Conservation (phyloP, 92 coral and sea anemone genomes). For the Porites divaricata region DNA sequence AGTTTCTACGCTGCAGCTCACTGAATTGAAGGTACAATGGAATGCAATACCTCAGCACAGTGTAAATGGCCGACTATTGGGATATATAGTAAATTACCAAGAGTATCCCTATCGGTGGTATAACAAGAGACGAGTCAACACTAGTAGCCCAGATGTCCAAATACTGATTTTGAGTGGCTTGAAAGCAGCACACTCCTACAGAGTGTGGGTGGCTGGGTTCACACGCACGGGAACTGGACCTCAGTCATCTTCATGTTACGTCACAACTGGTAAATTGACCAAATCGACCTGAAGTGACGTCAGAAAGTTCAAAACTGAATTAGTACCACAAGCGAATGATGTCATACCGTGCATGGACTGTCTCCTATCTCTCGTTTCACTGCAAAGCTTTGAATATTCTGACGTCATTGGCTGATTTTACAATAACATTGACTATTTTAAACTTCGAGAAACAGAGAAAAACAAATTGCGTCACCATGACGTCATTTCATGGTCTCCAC, state of each 20-base stretch:
- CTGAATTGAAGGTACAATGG: slow-evolving; percentile 23
- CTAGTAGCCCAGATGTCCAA: not conserved
- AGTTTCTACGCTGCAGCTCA: not conserved
- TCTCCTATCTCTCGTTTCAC: not conserved
- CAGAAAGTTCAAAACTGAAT: too few species aligned
- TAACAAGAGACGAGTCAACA: not conserved
- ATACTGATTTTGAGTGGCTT: not conserved
- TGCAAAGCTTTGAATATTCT: too few species aligned
- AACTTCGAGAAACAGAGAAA: too few species aligned
- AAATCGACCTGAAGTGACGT: too few species aligned
- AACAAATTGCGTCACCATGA: too few species aligned
- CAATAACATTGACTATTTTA: too few species aligned
- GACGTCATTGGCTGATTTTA: too few species aligned
- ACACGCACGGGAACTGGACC: slow-evolving; percentile 4
- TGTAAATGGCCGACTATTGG: slow-evolving; percentile 12
- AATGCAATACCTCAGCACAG: slow-evolving; percentile 2
- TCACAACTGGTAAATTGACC: not conserved
- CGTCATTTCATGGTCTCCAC: too few species aligned
- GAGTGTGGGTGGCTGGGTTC: not conserved
- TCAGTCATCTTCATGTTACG: not conserved
- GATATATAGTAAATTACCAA: slow-evolving; percentile 6
- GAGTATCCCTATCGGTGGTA: not conserved
- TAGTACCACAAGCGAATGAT: too few species aligned
- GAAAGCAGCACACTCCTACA: not conserved
- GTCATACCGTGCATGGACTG: too few species aligned